Percentiles rank a stretch among this genome's conserved stretches.
Evolutionary conservation across 2,797 vertebrate genomes (phyloP).

Genomic region (Tokudaia muenninki): DNA sequence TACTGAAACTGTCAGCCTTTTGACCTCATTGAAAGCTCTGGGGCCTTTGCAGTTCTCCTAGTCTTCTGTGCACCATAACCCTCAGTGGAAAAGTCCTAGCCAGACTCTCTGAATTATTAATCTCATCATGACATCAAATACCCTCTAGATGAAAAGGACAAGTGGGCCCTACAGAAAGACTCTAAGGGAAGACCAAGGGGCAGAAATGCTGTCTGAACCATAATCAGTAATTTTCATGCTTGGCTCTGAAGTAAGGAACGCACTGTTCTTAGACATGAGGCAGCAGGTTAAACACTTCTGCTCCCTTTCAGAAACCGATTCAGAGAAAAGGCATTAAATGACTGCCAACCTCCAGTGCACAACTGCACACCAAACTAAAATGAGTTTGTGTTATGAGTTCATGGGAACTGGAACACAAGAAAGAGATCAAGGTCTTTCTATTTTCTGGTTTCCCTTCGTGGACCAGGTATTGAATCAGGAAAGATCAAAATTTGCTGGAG

Average conservation of each 20-base stretch:
- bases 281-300: neutral
- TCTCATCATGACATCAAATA: conserved; percentile 89
- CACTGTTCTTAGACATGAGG: neutral
- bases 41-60: conserved; percentile 78
- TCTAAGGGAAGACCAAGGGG: conserved; percentile 68
- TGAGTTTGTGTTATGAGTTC: conserved; percentile 85
- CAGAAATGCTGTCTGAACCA: neutral
- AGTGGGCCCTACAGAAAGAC: conserved; percentile 75
- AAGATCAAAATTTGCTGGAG: conserved; percentile 37
- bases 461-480: neutral
- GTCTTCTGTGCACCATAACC: conserved; percentile 75
- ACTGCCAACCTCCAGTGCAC: conserved; percentile 84
- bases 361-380: conserved; percentile 85
- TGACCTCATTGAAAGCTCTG: conserved; percentile 59
- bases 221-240: conserved; percentile 6
- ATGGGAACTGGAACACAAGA: conserved; percentile 81
- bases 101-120: conserved; percentile 90
- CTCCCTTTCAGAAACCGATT: neutral
- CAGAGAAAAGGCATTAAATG: conserved; percentile 82
- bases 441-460: conserved; percentile 47
- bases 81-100: conserved; percentile 88
- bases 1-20: neutral
- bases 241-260: neutral
- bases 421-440: conserved; percentile 49
- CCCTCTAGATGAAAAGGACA: conserved; percentile 84